These are phyloP conservation scores for Pherbina coryleti DNA, from an alignment of 2,888 invertebrate species.

Conservation along the genomic window DNA sequence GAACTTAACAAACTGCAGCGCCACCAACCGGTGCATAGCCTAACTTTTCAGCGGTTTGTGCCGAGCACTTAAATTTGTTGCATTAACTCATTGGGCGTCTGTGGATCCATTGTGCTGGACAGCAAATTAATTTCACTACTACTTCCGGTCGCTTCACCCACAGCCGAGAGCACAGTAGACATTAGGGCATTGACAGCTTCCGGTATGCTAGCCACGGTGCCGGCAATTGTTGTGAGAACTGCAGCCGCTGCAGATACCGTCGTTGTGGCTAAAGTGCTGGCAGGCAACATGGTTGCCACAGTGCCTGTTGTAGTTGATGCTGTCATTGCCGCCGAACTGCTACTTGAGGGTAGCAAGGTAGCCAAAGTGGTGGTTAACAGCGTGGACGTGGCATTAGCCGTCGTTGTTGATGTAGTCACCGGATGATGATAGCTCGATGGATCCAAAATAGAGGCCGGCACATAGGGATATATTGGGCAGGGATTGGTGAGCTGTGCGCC, in stretches of 20 bases:
- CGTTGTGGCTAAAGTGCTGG: conserved; percentile 48
- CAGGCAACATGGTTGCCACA: conserved; percentile 46
- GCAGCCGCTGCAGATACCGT: conserved; percentile 47
- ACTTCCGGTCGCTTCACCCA: conserved; percentile 50
- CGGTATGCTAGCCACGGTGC: conserved; percentile 55
- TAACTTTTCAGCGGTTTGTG: background rate
- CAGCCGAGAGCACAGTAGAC: conserved; percentile 58
- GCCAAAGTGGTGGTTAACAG: conserved; percentile 53
- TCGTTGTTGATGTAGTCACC: conserved; percentile 46
- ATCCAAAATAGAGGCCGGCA: conserved; percentile 53
- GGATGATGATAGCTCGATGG: conserved; percentile 50
- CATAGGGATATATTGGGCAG: conserved; percentile 68
- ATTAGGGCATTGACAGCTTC: conserved; percentile 60
- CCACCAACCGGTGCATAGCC: background rate
- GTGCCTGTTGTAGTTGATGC: conserved; percentile 47
- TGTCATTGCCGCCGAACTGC: conserved; percentile 40
- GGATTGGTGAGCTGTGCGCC: conserved; percentile 72
- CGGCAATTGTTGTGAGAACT: conserved; percentile 47
- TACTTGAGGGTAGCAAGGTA: conserved; percentile 46
- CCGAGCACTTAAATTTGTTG: conserved; percentile 54
- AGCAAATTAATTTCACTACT: conserved; percentile 47
- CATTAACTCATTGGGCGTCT: conserved; percentile 60
- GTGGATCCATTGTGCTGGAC: conserved; percentile 61
- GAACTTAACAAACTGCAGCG: background rate
- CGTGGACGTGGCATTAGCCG: conserved; percentile 60